Percentiles rank a stretch among this genome's conserved stretches.
These are phyloP conservation scores for Xanthorhoe designata DNA, from an alignment of 2,888 invertebrate species.

Conservation along the genomic window DNA sequence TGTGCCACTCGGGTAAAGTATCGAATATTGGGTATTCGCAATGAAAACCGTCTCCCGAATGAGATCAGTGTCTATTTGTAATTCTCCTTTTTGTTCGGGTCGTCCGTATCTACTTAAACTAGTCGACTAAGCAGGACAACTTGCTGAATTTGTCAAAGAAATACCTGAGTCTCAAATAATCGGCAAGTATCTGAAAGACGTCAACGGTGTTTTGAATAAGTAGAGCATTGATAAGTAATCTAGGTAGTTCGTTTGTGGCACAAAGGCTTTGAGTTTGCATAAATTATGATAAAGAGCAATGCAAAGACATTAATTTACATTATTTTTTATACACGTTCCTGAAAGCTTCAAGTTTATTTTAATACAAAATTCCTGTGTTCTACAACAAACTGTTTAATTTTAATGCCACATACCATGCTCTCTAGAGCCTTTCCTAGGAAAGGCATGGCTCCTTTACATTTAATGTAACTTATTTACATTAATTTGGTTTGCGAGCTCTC, in stretches of 20 bases:
- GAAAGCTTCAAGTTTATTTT: constrained; percentile 28
- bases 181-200: neutral
- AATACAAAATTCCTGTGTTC: constrained; percentile 33
- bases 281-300: neutral
- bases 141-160: constrained; percentile 34
- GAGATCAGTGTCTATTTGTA: constrained; percentile 67
- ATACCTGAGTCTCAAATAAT: constrained; percentile 19
- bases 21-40: constrained; percentile 73
- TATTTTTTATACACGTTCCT: constrained; percentile 16
- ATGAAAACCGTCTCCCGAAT: constrained; percentile 67
- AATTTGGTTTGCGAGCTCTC: constrained; percentile 54
- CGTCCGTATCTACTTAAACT: constrained; percentile 43
- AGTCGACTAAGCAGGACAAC: constrained; percentile 36
- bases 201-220: neutral
- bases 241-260: neutral
- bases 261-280: neutral
- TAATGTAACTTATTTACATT: constrained; percentile 49
- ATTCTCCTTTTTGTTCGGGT: constrained; percentile 58
- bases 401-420: constrained; percentile 34
- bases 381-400: constrained; percentile 33
- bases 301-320: neutral
- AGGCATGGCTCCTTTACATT: constrained; percentile 53
- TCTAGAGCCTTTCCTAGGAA: no score
- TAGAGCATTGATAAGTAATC: neutral
- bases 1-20: constrained; percentile 72